Evolutionary conservation across 1,140 invertebrate genomes (phyloP).

Genomic region (Drosophila nigrodunni): DNA sequence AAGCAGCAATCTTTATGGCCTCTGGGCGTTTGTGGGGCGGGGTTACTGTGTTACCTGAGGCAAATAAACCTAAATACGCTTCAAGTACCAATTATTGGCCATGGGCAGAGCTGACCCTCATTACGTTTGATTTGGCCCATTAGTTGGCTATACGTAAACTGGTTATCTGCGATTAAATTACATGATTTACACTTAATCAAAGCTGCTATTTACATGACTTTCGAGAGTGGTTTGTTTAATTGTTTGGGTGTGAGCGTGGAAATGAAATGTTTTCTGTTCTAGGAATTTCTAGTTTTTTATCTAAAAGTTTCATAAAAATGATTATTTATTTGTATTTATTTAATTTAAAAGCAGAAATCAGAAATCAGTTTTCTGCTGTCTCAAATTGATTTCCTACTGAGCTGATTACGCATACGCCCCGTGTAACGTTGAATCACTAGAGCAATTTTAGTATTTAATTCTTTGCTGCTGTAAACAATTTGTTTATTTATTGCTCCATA

Average conservation of each 20-base stretch:
- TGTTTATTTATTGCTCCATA: too few relatives aligned
- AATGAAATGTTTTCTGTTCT: neutral
- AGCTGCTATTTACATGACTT: neutral
- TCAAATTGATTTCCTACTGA: too few relatives aligned
- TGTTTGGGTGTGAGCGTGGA: neutral
- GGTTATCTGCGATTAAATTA: neutral
- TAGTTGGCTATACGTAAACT: neutral
- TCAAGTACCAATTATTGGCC: slow-evolving; percentile 12
- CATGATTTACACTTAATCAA: neutral
- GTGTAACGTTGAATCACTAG: too few relatives aligned
- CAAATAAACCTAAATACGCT: slow-evolving; percentile 1
- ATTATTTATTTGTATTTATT: too few relatives aligned
- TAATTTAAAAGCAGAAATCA: too few relatives aligned
- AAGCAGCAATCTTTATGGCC: slow-evolving; percentile 59
- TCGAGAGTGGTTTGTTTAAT: neutral
- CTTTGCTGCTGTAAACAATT: too few relatives aligned
- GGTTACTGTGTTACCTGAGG: slow-evolving; percentile 26
- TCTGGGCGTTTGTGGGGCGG: slow-evolving; percentile 23
- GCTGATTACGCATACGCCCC: too few relatives aligned
- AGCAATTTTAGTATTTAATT: too few relatives aligned
- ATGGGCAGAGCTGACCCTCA: neutral
- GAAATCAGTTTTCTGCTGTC: too few relatives aligned
- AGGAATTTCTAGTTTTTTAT: too few relatives aligned
- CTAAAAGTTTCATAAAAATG: too few relatives aligned
- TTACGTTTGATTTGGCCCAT: neutral